A percentile compares a stretch with the other conserved stretches of the same genome.
Evolutionary conservation across 2,888 invertebrate genomes (phyloP).

Genomic region (Beris morrisii): DNA sequence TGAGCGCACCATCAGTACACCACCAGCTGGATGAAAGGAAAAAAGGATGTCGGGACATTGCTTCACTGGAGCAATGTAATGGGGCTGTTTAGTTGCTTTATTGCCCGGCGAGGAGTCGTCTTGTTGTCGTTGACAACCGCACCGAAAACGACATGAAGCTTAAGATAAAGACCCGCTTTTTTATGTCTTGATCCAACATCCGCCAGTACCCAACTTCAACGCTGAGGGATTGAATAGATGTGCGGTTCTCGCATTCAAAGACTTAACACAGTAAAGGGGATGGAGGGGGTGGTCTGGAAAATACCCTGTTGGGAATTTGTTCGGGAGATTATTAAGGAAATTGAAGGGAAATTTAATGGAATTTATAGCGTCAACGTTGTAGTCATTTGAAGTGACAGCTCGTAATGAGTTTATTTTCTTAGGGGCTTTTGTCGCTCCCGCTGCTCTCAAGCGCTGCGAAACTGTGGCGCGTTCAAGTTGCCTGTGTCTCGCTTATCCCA

Average conservation of each 20-base stretch:
- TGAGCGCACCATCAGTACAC: too few relatives aligned
- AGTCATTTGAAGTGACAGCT: constrained; percentile 14
- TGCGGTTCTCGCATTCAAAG: too few relatives aligned
- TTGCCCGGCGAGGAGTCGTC: not conserved
- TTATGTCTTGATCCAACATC: not conserved
- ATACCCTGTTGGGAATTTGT: constrained; percentile 4
- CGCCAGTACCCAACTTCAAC: not conserved
- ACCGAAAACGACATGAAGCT: constrained; percentile 20
- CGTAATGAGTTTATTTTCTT: constrained; percentile 25
- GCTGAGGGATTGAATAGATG: not conserved
- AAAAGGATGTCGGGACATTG: constrained; percentile 21
- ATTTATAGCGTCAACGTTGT: constrained; percentile 17
- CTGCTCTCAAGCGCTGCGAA: too few relatives aligned
- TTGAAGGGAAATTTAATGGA: constrained; percentile 25
- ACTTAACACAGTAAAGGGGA: too few relatives aligned
- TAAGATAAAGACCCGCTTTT: constrained; percentile 24
- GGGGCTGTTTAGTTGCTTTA: constrained; percentile 35
- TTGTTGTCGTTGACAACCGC: constrained; percentile 27
- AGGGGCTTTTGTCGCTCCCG: too few relatives aligned
- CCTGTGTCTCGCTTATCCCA: too few relatives aligned
- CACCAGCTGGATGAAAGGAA: too few relatives aligned
- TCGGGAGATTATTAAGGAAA: constrained; percentile 19
- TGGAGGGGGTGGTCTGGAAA: too few relatives aligned
- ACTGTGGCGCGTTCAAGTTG: too few relatives aligned
- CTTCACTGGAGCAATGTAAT: constrained; percentile 31